Evolutionary conservation across 2,797 vertebrate species (phyloP), one percentile per base, ranked within the genome.

Genomic region (Sitta carolinensis): DNA sequence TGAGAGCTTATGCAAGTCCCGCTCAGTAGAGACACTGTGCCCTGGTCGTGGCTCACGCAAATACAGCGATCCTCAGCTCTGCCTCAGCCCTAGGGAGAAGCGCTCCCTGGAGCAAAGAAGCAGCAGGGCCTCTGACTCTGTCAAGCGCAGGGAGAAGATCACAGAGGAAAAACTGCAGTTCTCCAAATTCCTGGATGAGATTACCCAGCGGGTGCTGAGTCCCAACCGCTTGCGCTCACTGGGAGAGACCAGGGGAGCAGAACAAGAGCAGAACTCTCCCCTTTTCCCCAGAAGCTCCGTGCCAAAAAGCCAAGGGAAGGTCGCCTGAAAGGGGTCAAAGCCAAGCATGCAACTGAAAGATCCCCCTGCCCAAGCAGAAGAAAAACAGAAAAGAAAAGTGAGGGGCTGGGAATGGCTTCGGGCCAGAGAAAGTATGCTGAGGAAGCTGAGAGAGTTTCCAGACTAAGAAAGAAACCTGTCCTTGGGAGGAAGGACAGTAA

Each of bases 181-280:
- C 95, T 99, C 98, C 30, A 97, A 96, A 88, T 99, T 99, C 43
- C 96, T 99, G 94, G 98, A 99, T 69, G 98, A 99, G 92, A 98
- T 99, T 86, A 98, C 98, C 30, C 96, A 94, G 73, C 93, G 96
- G 7, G 98, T 99, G 22, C 94, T 99, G 30, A 98, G 98, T 94
- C 98, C 98, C 50, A 86, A 47, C 58, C 91, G 77, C 51, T 78
- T 93, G 64, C 68, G 77, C 64, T 95, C 95, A 10, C 47, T 91
- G 68, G 88, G 74, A 55, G 90, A 96, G 59, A 64, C 54, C 30
- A 95, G 87, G 61, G 82, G 42, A 85, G 61, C 92, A 92, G 84
- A 66, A 91, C 70, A 78, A 92, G 89, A 86, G 48, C 93, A 93
- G 83, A 94, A 74, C 27, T 95, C 83, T 64, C 51, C 96, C 10